A percentile compares a stretch with the other conserved stretches of the same genome.
Conservation (phyloP, 2,113 vertebrate genomes). For the Saimiri boliviensis region DNA sequence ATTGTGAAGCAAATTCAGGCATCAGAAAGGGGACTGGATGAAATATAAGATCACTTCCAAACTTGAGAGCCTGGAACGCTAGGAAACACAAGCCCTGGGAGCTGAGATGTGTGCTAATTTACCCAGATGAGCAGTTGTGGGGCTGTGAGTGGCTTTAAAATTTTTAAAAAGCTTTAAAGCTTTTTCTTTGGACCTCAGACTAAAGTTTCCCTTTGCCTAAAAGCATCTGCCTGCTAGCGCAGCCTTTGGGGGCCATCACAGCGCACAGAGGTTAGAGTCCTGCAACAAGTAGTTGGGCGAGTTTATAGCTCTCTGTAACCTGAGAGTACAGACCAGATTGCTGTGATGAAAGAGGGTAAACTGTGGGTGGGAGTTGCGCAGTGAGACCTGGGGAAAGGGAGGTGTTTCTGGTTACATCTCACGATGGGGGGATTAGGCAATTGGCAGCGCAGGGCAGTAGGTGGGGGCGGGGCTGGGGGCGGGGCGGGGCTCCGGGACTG, state of each 20-base stretch:
- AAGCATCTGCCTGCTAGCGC: neutral
- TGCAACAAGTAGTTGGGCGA: neutral
- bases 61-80: neutral
- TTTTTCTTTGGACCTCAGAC: neutral
- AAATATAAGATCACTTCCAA: neutral
- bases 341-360: neutral
- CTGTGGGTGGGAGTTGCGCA: neutral
- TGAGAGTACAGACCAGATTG: neutral
- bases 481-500: neutral
- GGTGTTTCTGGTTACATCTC: neutral
- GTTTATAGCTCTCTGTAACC: neutral
- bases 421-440: neutral
- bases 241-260: neutral
- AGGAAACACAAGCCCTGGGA: neutral
- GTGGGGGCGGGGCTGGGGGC: too few species aligned
- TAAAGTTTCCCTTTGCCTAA: neutral
- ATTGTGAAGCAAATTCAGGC: neutral
- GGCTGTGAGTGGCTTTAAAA: neutral
- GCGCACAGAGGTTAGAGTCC: neutral
- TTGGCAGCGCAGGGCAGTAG: too few species aligned
- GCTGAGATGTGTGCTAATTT: neutral
- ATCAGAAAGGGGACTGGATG: neutral
- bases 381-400: neutral
- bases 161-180: too few species aligned
- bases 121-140: neutral